Base-by-base conservation (phyloP, 2,888 invertebrate species). In the Anagyrus pseudococci region DNA sequence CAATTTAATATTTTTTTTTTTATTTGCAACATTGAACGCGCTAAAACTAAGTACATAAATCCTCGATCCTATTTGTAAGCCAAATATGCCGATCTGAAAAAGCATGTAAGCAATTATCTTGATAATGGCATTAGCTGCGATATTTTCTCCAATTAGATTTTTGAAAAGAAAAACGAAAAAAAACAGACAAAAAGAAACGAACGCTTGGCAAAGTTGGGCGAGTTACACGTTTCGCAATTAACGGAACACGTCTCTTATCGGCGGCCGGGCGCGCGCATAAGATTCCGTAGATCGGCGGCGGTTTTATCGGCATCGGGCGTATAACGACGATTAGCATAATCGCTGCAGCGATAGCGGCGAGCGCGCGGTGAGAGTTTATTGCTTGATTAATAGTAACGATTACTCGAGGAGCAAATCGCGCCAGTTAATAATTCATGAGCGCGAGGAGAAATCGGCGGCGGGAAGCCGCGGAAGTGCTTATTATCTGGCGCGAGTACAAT, bases 381-480 rank as follows among this genome's bases (percentile, higher is more conserved):
- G 19, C 58, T 63, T 63, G 64, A 57, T 64, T 64, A 64, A 64
- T 64, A 43, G 59, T 52, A 47, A 63, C 46, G 29, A 59, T 59
- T 59, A 59, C 48, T 56, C 59, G 46, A 41, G 26, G 59, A 52
- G 56, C 53, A 60, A 59, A 57, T 56, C 59, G 26, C 10, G 29
- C 29, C 25, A 10, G 33, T 58, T 63, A 62, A 58, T 56, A 64
- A 64, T 64, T 56, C 56, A 57, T 59, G 53, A 48, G 41, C 47
- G 17, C 8, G 33, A 37, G 57, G 59, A 53, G 60, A 60, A 64
- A 64, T 64, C 57, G 56, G 41, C 47, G 57, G 48, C 59, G 44
- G 62, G 58, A 58, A 62, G 61, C 55, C 55, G 44, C 58, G 58
- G 58, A 58, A 63, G 44, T 26, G 53, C 58, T 58, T 54, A 33